Evolutionary conservation across 2,888 invertebrate species (phyloP).

Genomic region (Agriotes lineatus): DNA sequence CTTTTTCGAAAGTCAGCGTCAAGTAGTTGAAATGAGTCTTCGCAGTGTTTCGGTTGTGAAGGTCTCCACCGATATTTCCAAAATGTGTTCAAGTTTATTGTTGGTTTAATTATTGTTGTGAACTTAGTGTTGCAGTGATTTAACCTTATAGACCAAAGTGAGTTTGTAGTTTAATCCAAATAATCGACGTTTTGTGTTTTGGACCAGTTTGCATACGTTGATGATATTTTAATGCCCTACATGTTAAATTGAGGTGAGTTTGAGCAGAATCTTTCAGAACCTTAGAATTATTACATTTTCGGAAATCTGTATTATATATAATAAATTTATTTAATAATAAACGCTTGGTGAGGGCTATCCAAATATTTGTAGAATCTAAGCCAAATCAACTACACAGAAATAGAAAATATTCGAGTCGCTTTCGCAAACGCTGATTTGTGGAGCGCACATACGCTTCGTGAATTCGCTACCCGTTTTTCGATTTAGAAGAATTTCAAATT

Average conservation of each 20-base stretch:
- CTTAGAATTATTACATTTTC: too few species aligned
- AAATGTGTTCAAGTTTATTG: not conserved
- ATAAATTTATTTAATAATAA: constrained; percentile 6
- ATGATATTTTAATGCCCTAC: too few species aligned
- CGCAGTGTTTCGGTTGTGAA: constrained; percentile 12
- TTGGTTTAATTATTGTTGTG: not conserved
- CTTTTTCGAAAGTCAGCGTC: constrained; percentile 36
- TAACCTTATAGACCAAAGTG: not conserved
- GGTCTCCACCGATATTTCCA: not conserved
- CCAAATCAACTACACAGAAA: constrained; percentile 16
- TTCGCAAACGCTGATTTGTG: not conserved
- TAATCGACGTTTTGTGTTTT: too few species aligned
- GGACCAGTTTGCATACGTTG: too few species aligned
- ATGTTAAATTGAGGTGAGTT: too few species aligned
- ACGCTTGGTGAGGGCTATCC: constrained; percentile 1
- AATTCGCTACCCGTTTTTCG: not conserved
- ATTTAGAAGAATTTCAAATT: constrained; percentile 13
- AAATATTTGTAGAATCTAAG: constrained; percentile 22
- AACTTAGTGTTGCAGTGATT: not conserved
- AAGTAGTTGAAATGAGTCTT: constrained; percentile 27
- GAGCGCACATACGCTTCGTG: not conserved
- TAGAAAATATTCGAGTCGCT: constrained; percentile 20
- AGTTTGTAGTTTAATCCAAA: not conserved
- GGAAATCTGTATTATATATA: not conserved
- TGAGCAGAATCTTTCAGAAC: too few species aligned